Base-by-base conservation (phyloP, 2,888 invertebrate genomes). In the Trachelus iudaicus region DNA sequence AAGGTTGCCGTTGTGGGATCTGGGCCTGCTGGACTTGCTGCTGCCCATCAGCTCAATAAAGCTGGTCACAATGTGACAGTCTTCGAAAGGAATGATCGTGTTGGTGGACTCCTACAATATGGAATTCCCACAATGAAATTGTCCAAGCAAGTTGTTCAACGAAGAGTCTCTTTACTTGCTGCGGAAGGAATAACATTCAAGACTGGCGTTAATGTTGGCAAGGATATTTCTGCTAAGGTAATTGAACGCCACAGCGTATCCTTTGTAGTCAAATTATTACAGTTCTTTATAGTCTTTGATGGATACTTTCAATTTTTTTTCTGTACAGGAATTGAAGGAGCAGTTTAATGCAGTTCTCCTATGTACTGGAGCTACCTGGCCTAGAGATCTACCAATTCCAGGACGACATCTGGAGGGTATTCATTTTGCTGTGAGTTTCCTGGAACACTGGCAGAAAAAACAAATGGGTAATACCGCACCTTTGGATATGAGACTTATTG, bases 101-200 rank as follows among this genome's bases (percentile, higher is more conserved):
- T 98, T 4, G 99, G 99, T 79, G 99, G 99, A 0, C 93, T 99
- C 34, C 93, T 99, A 75, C 97, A 98, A 89, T 99, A 99, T 92
- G 99, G 99, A 79, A 99, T 99, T 90, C 99, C 99, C 30, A 98
- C 98, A 11, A 99, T 99, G 99, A 99, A 99, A 92, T 93, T 99
- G 13, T 96, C 97, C 89, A 99, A 99, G 92, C 94, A 96, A 81
- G 97, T 98, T 77, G 98, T 99, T 0, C 96, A 97, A 87, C 93
- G 99, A 11, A 94, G 99, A 79, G 94, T 99, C 1, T 94, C 96
- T 81, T 93, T 99, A 75, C 93, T 99, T 93, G 94, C 95, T 15
- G 96, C 95, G 0, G 99, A 99, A 92, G 99, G 99, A 34, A 95
- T 98, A 81, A 92, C 92, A 3, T 99, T 99, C 93, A 96, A 97